phyloP scores from a whole-genome alignment of 2,888 invertebrate species.

The Acleris sparsana region DNA sequence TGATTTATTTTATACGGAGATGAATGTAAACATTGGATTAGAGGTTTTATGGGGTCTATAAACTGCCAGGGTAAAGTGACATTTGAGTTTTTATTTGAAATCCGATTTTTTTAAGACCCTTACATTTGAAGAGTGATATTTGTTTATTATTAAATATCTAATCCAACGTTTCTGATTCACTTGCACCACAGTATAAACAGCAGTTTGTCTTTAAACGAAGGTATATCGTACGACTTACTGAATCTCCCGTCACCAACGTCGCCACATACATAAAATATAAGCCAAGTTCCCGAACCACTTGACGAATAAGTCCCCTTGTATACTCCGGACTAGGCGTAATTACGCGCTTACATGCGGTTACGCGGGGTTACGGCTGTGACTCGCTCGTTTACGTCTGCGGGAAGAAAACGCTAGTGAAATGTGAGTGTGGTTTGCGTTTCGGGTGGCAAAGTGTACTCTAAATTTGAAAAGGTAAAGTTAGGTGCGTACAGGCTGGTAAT shows the following conservation, averaged over 20 bases:
- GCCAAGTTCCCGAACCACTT: constrained; percentile 7
- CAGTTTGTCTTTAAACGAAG: no score
- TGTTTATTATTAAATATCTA: no score
- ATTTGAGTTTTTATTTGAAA: no score
- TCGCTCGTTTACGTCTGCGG: background rate
- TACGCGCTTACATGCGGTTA: constrained; percentile 21
- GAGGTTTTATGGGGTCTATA: no score
- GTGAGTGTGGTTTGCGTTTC: background rate
- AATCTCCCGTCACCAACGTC: constrained; percentile 2
- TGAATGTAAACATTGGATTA: background rate
- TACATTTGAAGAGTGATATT: no score
- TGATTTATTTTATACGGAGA: background rate
- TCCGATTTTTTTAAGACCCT: no score
- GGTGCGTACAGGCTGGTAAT: background rate
- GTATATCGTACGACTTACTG: background rate
- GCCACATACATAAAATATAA: constrained; percentile 31
- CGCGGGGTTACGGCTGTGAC: background rate
- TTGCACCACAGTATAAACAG: no score
- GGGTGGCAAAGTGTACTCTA: background rate
- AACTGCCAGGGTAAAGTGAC: no score
- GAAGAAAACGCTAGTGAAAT: constrained; percentile 2
- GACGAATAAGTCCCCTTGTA: constrained; percentile 25
- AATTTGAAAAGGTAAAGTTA: background rate
- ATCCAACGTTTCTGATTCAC: no score
- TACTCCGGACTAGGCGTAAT: constrained; percentile 20